phyloP scores from a whole-genome alignment of 2,113 vertebrate species.

The Hydropotes inermis region DNA sequence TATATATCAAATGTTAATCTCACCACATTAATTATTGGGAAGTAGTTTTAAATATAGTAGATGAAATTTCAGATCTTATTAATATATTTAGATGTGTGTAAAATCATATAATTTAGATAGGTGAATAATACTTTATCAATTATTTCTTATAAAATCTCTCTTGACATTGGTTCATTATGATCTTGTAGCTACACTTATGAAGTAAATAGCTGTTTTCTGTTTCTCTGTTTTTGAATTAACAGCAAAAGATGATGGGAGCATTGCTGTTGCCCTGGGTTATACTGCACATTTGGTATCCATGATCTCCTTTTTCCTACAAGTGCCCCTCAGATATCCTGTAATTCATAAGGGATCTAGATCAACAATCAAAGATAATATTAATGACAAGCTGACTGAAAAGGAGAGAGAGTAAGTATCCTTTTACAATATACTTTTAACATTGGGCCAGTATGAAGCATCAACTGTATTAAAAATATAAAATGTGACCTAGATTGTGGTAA shows the following conservation, averaged over 20 bases:
- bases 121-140: constrained; percentile 15
- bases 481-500: not conserved
- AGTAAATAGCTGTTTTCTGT: constrained; percentile 43
- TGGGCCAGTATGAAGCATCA: not conserved
- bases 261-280: constrained; percentile 97
- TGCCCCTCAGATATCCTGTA: constrained; percentile 96
- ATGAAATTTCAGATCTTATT: not conserved
- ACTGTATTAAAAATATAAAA: not conserved
- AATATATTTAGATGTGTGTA: constrained; percentile 11
- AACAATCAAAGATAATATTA: constrained; percentile 98
- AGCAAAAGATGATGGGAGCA: constrained; percentile 98
- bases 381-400: constrained; percentile 96
- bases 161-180: not conserved
- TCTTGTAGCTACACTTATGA: not conserved
- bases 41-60: constrained; percentile 36
- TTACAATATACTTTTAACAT: not conserved
- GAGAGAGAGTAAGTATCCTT: constrained; percentile 94
- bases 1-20: not conserved
- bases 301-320: constrained; percentile 98
- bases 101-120: constrained; percentile 4
- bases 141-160: not conserved
- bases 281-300: constrained; percentile 97
- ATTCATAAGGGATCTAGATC: constrained; percentile 97
- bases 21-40: not conserved
- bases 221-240: constrained; percentile 69